These are phyloP conservation scores for Sebastes paucispinis DNA, from an alignment of 2,797 vertebrate genomes.

Conservation along the genomic window DNA sequence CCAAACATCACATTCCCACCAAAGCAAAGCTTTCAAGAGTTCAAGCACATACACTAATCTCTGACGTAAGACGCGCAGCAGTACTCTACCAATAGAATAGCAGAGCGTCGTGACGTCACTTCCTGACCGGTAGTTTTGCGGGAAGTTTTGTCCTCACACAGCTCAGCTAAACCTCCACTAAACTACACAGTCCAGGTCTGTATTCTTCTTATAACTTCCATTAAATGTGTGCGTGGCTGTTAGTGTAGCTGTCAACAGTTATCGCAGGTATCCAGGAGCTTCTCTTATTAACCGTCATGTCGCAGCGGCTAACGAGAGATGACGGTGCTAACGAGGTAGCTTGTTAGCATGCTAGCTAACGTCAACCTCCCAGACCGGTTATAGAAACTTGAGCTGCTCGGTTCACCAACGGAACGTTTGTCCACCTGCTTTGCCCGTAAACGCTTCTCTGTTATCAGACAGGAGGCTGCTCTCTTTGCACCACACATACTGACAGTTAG, in stretches of 20 bases:
- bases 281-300: background rate
- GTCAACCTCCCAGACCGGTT: background rate
- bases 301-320: background rate
- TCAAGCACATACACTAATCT: background rate
- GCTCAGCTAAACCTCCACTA: background rate
- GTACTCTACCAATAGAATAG: constrained; percentile 45
- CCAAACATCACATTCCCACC: background rate
- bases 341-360: constrained; percentile 45
- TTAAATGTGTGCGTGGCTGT: accelerated
- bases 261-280: accelerated
- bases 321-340: background rate
- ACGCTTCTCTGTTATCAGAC: background rate
- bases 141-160: constrained; percentile 68
- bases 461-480: background rate
- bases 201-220: background rate
- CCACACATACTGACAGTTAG: accelerated
- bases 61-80: background rate
- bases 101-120: constrained; percentile 20
- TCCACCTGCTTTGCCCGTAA: accelerated
- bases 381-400: background rate
- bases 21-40: background rate
- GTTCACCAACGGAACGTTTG: background rate
- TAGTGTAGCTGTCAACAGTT: background rate
- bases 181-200: constrained; percentile 37
- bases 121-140: constrained; percentile 71